Base-by-base conservation (phyloP, 1,140 invertebrate species). In the Heterodera carotae region DNA sequence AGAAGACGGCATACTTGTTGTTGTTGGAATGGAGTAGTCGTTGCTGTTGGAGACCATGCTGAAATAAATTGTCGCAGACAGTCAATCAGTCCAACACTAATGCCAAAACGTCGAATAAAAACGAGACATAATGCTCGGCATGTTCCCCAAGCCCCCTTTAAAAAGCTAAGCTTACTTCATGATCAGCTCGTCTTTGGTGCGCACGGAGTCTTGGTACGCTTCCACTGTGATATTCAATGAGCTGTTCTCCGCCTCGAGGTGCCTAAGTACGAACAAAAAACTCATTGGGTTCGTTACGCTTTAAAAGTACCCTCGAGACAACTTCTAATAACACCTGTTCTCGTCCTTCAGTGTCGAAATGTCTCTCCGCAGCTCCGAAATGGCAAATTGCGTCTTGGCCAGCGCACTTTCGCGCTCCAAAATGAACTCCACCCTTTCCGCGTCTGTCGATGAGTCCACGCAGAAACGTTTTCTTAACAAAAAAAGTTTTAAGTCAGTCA, bases 101-200 rank as follows among this genome's bases (percentile, higher is more conserved):
- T 12, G 4, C 4, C 36, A 39, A 39, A 5, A 43, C 39, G n/a
- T n/a, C n/a, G n/a, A n/a, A n/a, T n/a, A n/a, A n/a, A n/a, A n/a
- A n/a, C n/a, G n/a, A n/a, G n/a, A n/a, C n/a, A n/a, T n/a, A n/a
- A n/a, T n/a, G n/a, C n/a, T n/a, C n/a, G n/a, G n/a, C n/a, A n/a
- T n/a, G n/a, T n/a, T n/a, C n/a, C n/a, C n/a, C n/a, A n/a, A n/a
- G n/a, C n/a, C n/a, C n/a, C n/a, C n/a, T n/a, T n/a, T n/a, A n/a
- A n/a, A n/a, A n/a, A n/a, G n/a, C n/a, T n/a, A n/a, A n/a, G 2
- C 39, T 39, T 79, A 77, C 66, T 83, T 83, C 34, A 77, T 25
- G 39, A 82, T 82, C 18, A 82, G 31, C 59, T 82, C 81, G 60
- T 82, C 81, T 71, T 82, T 82, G 5, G 81, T 82, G 6, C 59